Evolutionary conservation across 2,113 vertebrate species (phyloP), one percentile per base, ranked within the genome.

Genomic region (Porphyrio hochstetteri): DNA sequence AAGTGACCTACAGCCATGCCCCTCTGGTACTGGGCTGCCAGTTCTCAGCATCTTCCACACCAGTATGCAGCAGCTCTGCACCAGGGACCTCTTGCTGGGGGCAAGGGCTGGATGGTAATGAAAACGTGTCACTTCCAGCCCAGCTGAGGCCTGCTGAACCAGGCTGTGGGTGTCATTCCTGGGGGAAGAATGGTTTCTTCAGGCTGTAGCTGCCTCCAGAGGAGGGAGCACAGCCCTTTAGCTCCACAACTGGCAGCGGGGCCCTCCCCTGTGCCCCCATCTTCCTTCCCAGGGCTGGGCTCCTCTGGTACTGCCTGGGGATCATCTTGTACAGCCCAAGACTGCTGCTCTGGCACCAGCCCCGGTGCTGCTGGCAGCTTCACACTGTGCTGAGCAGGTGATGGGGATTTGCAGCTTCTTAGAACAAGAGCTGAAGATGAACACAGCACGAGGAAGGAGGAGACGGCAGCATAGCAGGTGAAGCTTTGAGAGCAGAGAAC

Each of bases 241-340:
- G 44, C 44, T 46, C 14, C 35, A 42, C 19, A 6, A 55, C 67
- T 36, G 9, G 42, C 68, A 21, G 35, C 18, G 6, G 16, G 56
- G 40, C 4, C 38, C 75, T 33, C 7, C 17, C 35, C 56, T 65
- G 19, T 31, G 71, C 28, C 17, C 4, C 27, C 29, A 14, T 23
- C 35, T 44, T 17, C 12, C 40, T 36, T 5, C 25, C 0, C 0
- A 0, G 33, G 25, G 18, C 57, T 67, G 65, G 52, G n/a, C 36
- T 9, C 1, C 12, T n/a, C 23, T 19, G 46, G 28, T 35, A 8
- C 40, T 70, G 29, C 2, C 17, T 13, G 31, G 18, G 53, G 36
- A 11, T 85, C 7, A 46, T 63, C 57, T 50, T 4, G 1, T 2
- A 2, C 3, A 1, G 13, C 2, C 0, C 7, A 11, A 42, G 82